Conservation (phyloP, 1,140 invertebrate species). For the Elysia chlorotica region DNA sequence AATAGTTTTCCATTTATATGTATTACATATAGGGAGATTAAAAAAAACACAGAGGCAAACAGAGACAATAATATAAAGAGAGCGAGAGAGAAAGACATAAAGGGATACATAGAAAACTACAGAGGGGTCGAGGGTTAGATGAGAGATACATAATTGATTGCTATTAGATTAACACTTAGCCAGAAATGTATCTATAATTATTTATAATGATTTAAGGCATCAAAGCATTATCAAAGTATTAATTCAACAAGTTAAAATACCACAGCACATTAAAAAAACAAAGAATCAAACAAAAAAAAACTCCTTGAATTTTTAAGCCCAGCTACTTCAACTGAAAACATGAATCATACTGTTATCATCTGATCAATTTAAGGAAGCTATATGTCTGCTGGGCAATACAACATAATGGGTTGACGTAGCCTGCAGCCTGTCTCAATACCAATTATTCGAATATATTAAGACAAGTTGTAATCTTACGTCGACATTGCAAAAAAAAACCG, state of each 20-base stretch:
- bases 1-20: not conserved
- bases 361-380: too few species aligned
- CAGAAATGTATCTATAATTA: not conserved
- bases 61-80: not conserved
- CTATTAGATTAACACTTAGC: not conserved
- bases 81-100: conserved; percentile 5
- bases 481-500: too few species aligned
- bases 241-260: not conserved
- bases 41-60: not conserved
- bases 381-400: too few species aligned
- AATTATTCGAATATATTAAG: too few species aligned
- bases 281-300: too few species aligned
- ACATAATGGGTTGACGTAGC: too few species aligned
- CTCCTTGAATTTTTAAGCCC: too few species aligned
- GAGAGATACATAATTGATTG: not conserved
- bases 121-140: not conserved
- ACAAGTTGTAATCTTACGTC: too few species aligned
- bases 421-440: too few species aligned
- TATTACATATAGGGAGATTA: not conserved
- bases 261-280: too few species aligned
- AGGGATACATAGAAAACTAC: not conserved
- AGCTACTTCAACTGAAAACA: too few species aligned
- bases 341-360: too few species aligned
- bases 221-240: not conserved
- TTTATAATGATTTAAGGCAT: not conserved